Evolutionary conservation across 2,888 invertebrate genomes (phyloP).

Genomic region (Limulus polyphemus): DNA sequence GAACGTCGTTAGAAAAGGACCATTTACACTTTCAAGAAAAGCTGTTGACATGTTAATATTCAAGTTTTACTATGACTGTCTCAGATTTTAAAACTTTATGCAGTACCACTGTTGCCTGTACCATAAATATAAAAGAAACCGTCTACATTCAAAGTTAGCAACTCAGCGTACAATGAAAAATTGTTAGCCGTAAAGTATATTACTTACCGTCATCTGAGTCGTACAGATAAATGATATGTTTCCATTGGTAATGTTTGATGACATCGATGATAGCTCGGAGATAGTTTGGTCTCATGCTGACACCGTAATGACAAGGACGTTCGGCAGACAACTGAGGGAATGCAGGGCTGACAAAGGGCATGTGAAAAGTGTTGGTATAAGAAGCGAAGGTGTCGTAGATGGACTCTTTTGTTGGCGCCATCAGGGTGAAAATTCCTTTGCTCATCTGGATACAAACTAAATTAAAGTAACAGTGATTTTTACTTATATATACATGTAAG

Average conservation of each 20-base stretch:
- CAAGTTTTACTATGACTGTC: too few species aligned
- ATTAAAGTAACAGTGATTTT: slow-evolving; percentile 18
- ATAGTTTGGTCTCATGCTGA: slow-evolving; percentile 76
- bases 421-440: slow-evolving; percentile 74
- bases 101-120: too few species aligned
- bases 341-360: slow-evolving; percentile 23
- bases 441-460: slow-evolving; percentile 82
- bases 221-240: slow-evolving; percentile 73
- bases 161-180: not conserved
- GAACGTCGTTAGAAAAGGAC: too few species aligned
- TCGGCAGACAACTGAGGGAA: slow-evolving; percentile 7
- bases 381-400: slow-evolving; percentile 90
- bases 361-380: slow-evolving; percentile 82
- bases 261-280: slow-evolving; percentile 90
- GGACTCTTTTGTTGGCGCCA: slow-evolving; percentile 80
- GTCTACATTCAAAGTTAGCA: not conserved
- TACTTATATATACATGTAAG: too few species aligned
- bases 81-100: too few species aligned
- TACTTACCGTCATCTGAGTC: slow-evolving; percentile 76
- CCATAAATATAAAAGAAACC: too few species aligned
- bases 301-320: slow-evolving; percentile 19
- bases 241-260: slow-evolving; percentile 82
- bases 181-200: not conserved
- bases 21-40: too few species aligned
- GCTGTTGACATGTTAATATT: too few species aligned